Evolutionary conservation across 92 coral and sea anemone species (phyloP).

Genomic region (Chrysogorgia sp.): DNA sequence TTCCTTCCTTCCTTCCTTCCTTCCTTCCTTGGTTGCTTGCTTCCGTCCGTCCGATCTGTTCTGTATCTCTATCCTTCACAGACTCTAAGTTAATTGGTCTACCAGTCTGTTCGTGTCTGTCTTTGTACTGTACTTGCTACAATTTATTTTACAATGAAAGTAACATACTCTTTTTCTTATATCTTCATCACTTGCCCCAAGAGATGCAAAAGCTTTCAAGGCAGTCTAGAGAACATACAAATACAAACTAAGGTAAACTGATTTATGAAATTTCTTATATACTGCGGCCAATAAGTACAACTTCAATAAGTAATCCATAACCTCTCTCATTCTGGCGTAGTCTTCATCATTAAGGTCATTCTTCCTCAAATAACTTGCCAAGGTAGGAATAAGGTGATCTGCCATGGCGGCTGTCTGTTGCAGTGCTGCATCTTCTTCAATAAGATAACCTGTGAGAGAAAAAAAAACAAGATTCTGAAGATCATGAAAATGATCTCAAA

Average conservation of each 20-base stretch:
- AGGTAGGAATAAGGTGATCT: conserved; percentile 90
- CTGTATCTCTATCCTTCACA: neutral
- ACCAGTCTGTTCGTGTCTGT: neutral
- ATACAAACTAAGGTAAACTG: neutral
- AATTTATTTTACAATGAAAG: neutral
- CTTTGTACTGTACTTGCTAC: neutral
- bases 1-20: neutral
- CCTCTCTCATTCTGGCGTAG: conserved; percentile 97
- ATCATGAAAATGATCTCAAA: neutral
- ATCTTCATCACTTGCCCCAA: conserved; percentile 97
- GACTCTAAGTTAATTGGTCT: neutral
- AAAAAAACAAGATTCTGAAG: no score
- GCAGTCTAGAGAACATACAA: conserved; percentile 77
- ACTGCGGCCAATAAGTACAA: neutral
- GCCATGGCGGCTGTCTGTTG: conserved; percentile 97
- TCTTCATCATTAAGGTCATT: conserved; percentile 85
- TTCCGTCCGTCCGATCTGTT: neutral
- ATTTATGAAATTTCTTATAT: neutral
- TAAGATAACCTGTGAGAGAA: conserved; percentile 73
- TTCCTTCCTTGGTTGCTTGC: neutral
- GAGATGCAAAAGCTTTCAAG: conserved; percentile 92
- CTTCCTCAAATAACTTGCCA: conserved; percentile 79
- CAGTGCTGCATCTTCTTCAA: conserved; percentile 87
- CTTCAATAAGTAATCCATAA: neutral
- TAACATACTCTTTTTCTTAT: conserved; percentile 83